Evolutionary conservation across 2,888 invertebrate species (phyloP), one percentile per base, ranked within the genome.

Genomic region (Anoplius nigerrimus): DNA sequence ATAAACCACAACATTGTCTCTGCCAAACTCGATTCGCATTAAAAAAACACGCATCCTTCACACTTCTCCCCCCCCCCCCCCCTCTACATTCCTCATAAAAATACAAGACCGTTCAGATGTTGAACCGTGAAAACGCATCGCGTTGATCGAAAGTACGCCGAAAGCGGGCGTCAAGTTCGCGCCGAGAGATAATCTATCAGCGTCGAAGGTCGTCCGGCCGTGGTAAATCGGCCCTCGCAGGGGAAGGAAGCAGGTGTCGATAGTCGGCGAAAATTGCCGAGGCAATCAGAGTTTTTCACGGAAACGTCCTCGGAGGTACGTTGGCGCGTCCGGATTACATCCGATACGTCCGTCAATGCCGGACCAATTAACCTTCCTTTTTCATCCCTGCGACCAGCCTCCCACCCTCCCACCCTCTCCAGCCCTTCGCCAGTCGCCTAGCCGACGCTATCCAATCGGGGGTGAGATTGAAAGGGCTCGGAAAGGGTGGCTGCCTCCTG

Each of bases 331-430:
- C 72, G 77, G 80, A 80, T 82, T 83, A 81, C 78, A 77, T 79
- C 78, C 74, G 81, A 82, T 82, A 80, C 74, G 81, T 80, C 75
- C 78, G 63, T 83, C 78, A 78, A 78, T 76, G 75, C 73, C 56
- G 79, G 80, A 77, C 79, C 83, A 85, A 84, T 84, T 85, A 85
- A 85, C 82, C 76, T 80, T 80, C 67, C 71, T 80, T 77, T 66
- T 66, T 65, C 72, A 59, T 56, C 51, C 52, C 46, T 15, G 21
- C 1, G 21, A n/a, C 43, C n/a, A 24, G 4, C 46, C 18, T 43
- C 16, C 15, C 54, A 45, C 56, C 51, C 51, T 62, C 46, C 15
- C 75, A 69, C 77, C n/a, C n/a, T n/a, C n/a, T n/a, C n/a, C n/a
- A n/a, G n/a, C n/a, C n/a, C n/a, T n/a, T n/a, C n/a, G n/a, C n/a